phyloP scores from a whole-genome alignment of 92 coral and sea anemone genomes.

The Umimayanthus kanabou region DNA sequence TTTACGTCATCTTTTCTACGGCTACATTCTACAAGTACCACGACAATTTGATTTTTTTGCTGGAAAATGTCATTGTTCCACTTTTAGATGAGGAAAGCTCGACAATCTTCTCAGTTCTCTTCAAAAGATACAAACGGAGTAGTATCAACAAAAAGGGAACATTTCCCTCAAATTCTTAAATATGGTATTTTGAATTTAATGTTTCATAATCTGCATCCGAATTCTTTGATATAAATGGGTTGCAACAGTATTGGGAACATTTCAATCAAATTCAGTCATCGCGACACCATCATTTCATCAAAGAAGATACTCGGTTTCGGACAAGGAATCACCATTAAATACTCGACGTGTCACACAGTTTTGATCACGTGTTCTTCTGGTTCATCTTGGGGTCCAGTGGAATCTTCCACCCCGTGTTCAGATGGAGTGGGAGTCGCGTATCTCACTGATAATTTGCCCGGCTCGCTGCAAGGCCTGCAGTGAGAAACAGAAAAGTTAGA shows the following conservation, averaged over 20 bases:
- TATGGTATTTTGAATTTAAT: background rate
- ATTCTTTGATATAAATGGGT: background rate
- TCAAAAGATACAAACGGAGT: background rate
- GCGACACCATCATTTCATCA: background rate
- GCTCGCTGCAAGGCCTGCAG: constrained; percentile 84
- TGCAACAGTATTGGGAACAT: background rate
- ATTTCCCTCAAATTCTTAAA: background rate
- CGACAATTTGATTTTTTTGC: too few species aligned
- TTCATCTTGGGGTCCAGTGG: background rate
- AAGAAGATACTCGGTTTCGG: background rate
- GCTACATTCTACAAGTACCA: too few species aligned
- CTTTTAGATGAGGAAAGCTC: background rate
- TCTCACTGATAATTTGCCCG: constrained; percentile 94
- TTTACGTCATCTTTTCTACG: too few species aligned
- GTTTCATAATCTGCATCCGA: background rate
- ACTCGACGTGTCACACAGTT: background rate
- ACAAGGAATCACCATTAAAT: background rate
- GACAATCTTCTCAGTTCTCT: background rate
- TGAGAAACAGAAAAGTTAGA: background rate
- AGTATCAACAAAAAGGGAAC: too few species aligned
- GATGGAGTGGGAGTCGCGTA: constrained; percentile 84
- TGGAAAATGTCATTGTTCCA: too few species aligned
- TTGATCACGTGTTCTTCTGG: background rate
- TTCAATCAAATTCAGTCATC: background rate
- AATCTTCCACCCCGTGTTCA: background rate